Evolutionary conservation across 2,113 vertebrate species (phyloP).

Genomic region (Nansenia antarctica): DNA sequence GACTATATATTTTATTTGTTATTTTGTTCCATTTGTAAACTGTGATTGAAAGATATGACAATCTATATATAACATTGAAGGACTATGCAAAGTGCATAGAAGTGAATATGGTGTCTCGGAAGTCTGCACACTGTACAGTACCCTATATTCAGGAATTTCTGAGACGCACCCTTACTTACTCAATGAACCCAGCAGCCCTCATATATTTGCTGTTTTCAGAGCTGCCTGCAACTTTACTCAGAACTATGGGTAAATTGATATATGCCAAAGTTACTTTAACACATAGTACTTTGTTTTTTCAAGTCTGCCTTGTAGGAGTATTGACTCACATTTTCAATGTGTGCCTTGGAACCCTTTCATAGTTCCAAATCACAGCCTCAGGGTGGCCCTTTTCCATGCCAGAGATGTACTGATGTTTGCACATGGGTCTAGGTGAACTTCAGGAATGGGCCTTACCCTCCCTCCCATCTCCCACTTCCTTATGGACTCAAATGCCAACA

Average conservation of each 20-base stretch:
- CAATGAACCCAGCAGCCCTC: conserved; percentile 25
- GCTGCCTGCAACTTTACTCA: conserved; percentile 41
- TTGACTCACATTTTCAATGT: conserved; percentile 48
- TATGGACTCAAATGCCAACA: not conserved
- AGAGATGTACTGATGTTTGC: conserved; percentile 56
- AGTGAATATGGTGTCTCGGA: conserved; percentile 45
- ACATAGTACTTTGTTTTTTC: not conserved
- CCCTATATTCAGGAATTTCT: conserved; percentile 44
- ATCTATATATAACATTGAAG: conserved; percentile 65
- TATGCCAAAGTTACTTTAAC: conserved; percentile 40
- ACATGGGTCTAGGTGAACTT: conserved; percentile 68
- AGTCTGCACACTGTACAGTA: conserved; percentile 46
- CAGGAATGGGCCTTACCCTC: conserved; percentile 65
- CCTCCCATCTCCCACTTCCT: conserved; percentile 40
- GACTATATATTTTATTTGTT: conserved; percentile 26
- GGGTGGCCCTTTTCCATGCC: conserved; percentile 41
- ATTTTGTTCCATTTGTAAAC: conserved; percentile 53
- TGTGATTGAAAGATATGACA: conserved; percentile 76
- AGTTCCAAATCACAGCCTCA: not conserved
- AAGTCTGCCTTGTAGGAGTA: conserved; percentile 18
- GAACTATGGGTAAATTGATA: conserved; percentile 18
- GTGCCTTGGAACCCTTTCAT: not conserved
- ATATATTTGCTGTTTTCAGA: conserved; percentile 36
- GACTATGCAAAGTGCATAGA: conserved; percentile 69
- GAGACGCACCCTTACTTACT: conserved; percentile 45